Conservation (phyloP, 2,888 invertebrate genomes). For the Hetaerina titia region DNA sequence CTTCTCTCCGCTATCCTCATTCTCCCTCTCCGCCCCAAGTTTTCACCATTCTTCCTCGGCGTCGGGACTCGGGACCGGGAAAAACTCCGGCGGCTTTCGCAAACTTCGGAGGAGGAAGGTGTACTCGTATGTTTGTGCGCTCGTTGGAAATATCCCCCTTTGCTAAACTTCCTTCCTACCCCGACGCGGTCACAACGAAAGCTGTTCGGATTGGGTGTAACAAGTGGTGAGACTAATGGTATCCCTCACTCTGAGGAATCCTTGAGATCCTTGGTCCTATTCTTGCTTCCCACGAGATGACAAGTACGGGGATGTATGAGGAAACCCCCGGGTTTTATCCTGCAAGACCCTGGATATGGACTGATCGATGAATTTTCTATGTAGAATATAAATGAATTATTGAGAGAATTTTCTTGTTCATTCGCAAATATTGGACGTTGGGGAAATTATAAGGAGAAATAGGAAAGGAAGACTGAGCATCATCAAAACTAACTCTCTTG, state of each 20-base stretch:
- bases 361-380: neutral
- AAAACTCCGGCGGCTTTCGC: constrained; percentile 19
- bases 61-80: neutral
- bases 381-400: neutral
- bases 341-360: neutral
- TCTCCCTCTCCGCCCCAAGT: neutral
- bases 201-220: neutral
- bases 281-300: neutral
- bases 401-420: neutral
- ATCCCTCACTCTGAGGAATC: neutral
- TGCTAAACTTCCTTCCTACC: neutral
- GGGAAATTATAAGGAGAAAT: neutral
- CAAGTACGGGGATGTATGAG: neutral
- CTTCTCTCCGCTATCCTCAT: neutral
- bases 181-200: neutral
- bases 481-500: no score
- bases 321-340: neutral
- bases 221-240: constrained; percentile 47
- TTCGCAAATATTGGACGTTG: neutral
- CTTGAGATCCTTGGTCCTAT: neutral
- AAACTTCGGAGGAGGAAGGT: constrained; percentile 11
- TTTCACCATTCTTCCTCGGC: neutral
- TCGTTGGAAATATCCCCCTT: neutral
- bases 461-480: neutral
- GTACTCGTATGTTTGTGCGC: neutral